Conservation (phyloP, 2,113 vertebrate species). For the Passer montanus region DNA sequence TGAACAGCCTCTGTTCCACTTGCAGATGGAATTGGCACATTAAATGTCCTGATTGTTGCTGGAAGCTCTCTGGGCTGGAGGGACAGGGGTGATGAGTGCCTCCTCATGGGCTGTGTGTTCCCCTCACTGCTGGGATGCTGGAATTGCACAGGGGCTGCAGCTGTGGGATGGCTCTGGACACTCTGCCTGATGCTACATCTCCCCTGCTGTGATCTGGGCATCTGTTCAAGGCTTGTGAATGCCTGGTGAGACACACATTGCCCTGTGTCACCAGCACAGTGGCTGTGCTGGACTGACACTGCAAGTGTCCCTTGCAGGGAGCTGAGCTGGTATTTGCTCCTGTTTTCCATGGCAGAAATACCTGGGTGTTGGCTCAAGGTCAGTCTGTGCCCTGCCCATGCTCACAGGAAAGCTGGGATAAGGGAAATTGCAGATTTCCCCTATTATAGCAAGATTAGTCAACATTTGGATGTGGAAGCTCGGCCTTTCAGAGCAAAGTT, state of each 20-base stretch:
- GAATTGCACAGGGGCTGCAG: not conserved
- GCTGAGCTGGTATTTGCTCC: not conserved
- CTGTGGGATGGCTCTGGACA: not conserved
- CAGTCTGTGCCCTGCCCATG: not conserved
- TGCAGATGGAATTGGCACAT: not conserved
- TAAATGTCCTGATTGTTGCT: not conserved
- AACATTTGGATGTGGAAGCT: not conserved
- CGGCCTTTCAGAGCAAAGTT: not conserved
- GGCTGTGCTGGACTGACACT: not conserved
- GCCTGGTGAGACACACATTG: not conserved
- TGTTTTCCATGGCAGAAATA: not conserved
- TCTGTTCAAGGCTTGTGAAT: accelerated
- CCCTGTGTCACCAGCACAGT: not conserved
- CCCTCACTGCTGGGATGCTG: not conserved
- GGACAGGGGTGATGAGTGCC: not conserved
- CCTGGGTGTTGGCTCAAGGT: not conserved
- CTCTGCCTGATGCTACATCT: not conserved
- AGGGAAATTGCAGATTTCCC: not conserved
- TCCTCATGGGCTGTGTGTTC: not conserved
- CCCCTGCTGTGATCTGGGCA: not conserved
- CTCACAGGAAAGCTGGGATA: not conserved
- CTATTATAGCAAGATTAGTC: not conserved
- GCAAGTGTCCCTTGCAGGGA: not conserved
- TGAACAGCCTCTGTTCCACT: not conserved
- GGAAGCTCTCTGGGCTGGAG: not conserved